Evolutionary conservation across 2,888 invertebrate genomes (phyloP), one percentile per base, ranked within the genome.

Genomic region (Beris morrisii): DNA sequence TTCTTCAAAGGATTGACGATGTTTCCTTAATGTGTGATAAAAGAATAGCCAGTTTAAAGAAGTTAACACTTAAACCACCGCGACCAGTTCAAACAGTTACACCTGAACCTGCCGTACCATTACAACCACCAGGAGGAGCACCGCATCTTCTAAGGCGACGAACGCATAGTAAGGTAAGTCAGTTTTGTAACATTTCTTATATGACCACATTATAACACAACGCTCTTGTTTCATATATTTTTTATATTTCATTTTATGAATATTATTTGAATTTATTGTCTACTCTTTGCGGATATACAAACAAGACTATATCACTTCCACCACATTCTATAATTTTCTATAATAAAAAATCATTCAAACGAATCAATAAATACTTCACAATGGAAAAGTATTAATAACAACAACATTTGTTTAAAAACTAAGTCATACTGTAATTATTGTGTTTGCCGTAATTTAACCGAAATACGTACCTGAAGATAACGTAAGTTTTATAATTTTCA

Each of bases 11-110:
- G 73, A 93, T 97, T 73, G 95, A 95, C 78, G 97, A 97, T 82
- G 93, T 97, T 2, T 92, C 91, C 77, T 82, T 91, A 74, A 95
- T 96, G 95, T 95, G 95, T 81, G 90, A 93, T 69, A 93, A 94
- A 79, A 87, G 93, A 73, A 84, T 90, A 59, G 85, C 87, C 52
- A 85, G 86, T 69, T 81, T 92, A 63, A 89, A 90, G 77, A 87
- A 88, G 70, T 85, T 92, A 67, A 84, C 89, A 13, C 82, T 87
- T 31, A 87, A 87, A 78, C 89, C 90, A 45, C 86, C 88, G 67
- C 84, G 91, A 67, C 92, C 92, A 58, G 87, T 93, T 70, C 92
- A 92, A 80, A 85, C 90, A 55, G 92, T 92, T 61, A 88, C 88
- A 64, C 92, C 93, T 52, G 91, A 92, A 76, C 87, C 87, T 30